Base-by-base conservation (phyloP, 2,888 invertebrate species). In the Listrodromus nycthemerus region DNA sequence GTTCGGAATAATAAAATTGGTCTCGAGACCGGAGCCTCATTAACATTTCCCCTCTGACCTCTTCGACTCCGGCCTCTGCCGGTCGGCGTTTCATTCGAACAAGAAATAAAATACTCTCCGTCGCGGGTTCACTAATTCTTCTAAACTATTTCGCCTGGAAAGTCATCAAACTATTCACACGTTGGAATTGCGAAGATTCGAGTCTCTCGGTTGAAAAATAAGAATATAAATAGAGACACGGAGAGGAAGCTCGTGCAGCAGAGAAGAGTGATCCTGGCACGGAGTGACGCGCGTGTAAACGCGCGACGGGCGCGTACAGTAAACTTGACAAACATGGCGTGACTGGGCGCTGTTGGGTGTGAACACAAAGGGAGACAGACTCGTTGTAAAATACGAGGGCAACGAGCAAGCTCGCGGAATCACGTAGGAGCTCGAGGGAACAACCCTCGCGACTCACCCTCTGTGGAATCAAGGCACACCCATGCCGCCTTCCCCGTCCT, bases 271-370 rank as follows among this genome's bases (percentile, higher is more conserved):
- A 89, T 87, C 86, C 86, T 86, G 87, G 87, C 84, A 87, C 86
- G 83, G 85, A 86, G 86, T 87, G 86, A 87, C 84, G 89, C 85
- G 84, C 84, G 87, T 85, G 88, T 86, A 89, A 89, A 89, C 87
- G 88, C 86, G 67, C 74, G 79, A 66, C 65, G 71, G 86, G 88
- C 87, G 88, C 87, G 85, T 88, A 86, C 76, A 85, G 81, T 86
- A 82, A 89, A 90, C 87, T 86, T 89, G 89, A 89, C 91, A 87
- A 86, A 86, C 83, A 85, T 91, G 88, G 88, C 91, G 91, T 91
- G 91, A 91, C 91, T 88, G 78, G 80, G 81, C 85, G 84, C 86
- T 88, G 87, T 89, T 90, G 88, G 89, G 89, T 88, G 90, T 89
- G 89, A 88, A 88, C 87, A 88, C 84, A 88, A 74, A 82, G 73